phyloP scores from a whole-genome alignment of 2,888 invertebrate genomes.

The Melanostoma scalare region DNA sequence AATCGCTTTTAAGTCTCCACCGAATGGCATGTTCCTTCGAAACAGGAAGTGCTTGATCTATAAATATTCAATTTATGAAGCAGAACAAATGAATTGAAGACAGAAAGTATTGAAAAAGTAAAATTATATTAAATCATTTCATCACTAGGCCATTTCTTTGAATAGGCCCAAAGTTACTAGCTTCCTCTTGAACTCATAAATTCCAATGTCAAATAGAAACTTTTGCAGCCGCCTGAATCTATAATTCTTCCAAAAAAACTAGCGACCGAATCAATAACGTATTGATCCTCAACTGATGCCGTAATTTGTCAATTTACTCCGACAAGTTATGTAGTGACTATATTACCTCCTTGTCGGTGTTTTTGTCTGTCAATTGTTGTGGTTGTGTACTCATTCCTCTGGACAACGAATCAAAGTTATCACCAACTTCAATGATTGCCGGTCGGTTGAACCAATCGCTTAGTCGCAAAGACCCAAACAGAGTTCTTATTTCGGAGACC shows the following conservation, averaged over 20 bases:
- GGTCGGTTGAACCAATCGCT: conserved; percentile 84
- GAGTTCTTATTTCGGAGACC: conserved; percentile 81
- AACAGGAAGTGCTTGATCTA: conserved; percentile 87
- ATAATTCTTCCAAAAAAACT: too few relatives aligned
- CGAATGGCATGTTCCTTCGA: conserved; percentile 88
- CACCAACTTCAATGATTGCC: conserved; percentile 83
- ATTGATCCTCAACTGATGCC: too few relatives aligned
- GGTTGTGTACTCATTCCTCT: conserved; percentile 90
- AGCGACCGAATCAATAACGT: too few relatives aligned
- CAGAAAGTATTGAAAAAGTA: not conserved
- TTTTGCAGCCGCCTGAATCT: too few relatives aligned
- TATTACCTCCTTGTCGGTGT: conserved; percentile 84
- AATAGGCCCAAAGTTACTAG: too few relatives aligned
- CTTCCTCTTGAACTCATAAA: too few relatives aligned
- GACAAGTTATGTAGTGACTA: too few relatives aligned
- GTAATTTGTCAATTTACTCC: too few relatives aligned
- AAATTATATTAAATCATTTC: too few relatives aligned
- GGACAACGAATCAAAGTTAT: conserved; percentile 87
- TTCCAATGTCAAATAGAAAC: too few relatives aligned
- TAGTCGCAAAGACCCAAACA: conserved; percentile 82
- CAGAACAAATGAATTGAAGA: not conserved
- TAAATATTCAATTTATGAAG: conserved; percentile 4
- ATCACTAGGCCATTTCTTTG: too few relatives aligned
- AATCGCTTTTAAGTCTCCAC: conserved; percentile 90
- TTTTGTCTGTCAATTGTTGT: conserved; percentile 89